These are phyloP conservation scores for Halocynthia aurantium DNA, from an alignment of 23 tunicate species.

Conservation along the genomic window DNA sequence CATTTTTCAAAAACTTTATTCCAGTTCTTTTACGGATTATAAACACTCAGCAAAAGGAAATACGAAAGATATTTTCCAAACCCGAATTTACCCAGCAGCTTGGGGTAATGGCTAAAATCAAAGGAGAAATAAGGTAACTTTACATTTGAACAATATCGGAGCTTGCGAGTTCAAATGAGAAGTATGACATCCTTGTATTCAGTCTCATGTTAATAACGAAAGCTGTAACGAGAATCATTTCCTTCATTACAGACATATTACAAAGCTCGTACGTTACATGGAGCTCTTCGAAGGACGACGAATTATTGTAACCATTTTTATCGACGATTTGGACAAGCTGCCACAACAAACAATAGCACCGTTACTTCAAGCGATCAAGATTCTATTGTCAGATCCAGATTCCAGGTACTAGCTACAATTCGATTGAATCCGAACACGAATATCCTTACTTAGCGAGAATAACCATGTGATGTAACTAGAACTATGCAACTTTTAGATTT, in stretches of 20 bases:
- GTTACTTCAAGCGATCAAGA: constrained; percentile 20
- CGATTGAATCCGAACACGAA: no score
- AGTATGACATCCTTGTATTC: neutral
- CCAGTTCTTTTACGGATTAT: constrained; percentile 9
- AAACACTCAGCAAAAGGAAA: neutral
- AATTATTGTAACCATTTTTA: constrained; percentile 12
- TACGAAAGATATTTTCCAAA: constrained; percentile 12
- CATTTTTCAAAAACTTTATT: neutral
- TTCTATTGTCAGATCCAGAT: constrained; percentile 20
- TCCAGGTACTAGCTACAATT: neutral
- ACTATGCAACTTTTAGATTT: constrained; percentile 2
- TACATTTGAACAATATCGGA: neutral
- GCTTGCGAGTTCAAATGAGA: neutral
- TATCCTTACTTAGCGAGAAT: no score
- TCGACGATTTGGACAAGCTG: constrained; percentile 23
- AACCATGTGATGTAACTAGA: no score
- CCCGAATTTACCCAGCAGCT: constrained; percentile 24
- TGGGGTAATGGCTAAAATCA: constrained; percentile 24
- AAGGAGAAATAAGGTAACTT: constrained; percentile 12
- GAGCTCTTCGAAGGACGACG: constrained; percentile 24
- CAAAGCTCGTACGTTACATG: constrained; percentile 17
- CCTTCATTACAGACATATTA: constrained; percentile 8
- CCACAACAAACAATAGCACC: constrained; percentile 26
- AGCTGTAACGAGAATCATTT: neutral
- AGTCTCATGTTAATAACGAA: no score